Evolutionary conservation across 2,797 vertebrate genomes (phyloP).

Genomic region (Silurus lanzhouensis): DNA sequence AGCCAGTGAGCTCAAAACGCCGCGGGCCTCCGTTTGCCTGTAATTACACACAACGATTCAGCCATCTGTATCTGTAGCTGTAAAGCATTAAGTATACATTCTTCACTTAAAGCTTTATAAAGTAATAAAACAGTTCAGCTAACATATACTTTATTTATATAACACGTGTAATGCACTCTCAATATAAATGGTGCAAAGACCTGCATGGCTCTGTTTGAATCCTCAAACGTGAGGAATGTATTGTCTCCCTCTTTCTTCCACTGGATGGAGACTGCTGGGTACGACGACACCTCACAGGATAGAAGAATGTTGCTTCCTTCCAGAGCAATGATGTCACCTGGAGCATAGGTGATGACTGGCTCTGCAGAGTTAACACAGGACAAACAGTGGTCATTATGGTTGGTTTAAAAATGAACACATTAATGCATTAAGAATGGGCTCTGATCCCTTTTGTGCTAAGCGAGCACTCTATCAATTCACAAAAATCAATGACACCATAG

Average conservation of each 20-base stretch:
- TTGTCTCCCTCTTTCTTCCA: constrained; percentile 64
- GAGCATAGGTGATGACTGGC: constrained; percentile 59
- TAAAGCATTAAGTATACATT: constrained; percentile 7
- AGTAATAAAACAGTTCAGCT: background rate
- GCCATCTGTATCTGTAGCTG: constrained; percentile 21
- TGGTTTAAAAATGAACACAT: constrained; percentile 32
- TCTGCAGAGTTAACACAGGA: constrained; percentile 51
- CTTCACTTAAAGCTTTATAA: background rate
- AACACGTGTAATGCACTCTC: background rate
- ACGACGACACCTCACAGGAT: constrained; percentile 66
- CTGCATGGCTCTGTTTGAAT: constrained; percentile 61
- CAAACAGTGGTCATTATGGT: constrained; percentile 26
- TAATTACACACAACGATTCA: constrained; percentile 51
- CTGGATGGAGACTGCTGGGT: constrained; percentile 62
- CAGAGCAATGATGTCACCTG: constrained; percentile 53
- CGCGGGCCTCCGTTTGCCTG: constrained; percentile 59
- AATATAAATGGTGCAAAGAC: constrained; percentile 38
- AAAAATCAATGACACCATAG: constrained; percentile 43
- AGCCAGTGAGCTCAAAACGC: constrained; percentile 61
- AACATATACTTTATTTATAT: background rate
- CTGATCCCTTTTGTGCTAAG: constrained; percentile 31
- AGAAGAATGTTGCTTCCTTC: constrained; percentile 64
- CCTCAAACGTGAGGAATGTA: constrained; percentile 57
- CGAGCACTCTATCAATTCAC: constrained; percentile 39
- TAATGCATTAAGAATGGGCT: constrained; percentile 29